Evolutionary conservation across 2,113 vertebrate species (phyloP).

Genomic region (Clarias magur): DNA sequence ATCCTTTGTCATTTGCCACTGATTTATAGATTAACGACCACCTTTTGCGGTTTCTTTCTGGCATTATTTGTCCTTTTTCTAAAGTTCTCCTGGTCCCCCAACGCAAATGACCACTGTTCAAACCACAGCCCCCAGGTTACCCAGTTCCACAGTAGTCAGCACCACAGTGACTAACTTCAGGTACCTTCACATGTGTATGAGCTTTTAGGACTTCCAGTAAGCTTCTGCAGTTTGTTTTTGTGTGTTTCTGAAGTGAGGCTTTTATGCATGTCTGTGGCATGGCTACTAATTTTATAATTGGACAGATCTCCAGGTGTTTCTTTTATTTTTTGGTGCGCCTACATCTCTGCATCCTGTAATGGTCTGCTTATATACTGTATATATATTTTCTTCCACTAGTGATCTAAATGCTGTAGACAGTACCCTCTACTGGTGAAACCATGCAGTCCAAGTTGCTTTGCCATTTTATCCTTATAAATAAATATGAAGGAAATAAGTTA

Average conservation of each 20-base stretch:
- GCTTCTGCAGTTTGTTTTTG: not conserved
- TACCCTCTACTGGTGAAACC: conserved; percentile 33
- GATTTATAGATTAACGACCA: not conserved
- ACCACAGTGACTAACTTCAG: conserved; percentile 82
- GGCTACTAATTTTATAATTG: not conserved
- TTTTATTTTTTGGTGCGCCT: not conserved
- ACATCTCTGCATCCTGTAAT: not conserved
- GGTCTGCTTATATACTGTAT: not conserved
- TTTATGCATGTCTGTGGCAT: not conserved
- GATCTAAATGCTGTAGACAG: not conserved
- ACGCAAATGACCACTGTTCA: conserved; percentile 77
- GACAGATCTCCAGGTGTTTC: too few species aligned
- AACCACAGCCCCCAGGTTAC: conserved; percentile 74
- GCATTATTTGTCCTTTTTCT: conserved; percentile 65
- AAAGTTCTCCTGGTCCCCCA: conserved; percentile 81
- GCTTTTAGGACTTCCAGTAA: not conserved
- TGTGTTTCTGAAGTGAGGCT: not conserved
- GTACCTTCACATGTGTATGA: conserved; percentile 69
- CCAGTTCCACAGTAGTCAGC: conserved; percentile 83
- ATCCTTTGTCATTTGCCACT: not conserved
- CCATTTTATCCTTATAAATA: not conserved
- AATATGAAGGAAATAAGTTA: not conserved
- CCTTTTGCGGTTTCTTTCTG: conserved; percentile 9
- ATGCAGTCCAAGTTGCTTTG: not conserved
- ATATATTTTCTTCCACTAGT: not conserved